These are phyloP conservation scores for Diachrysia chrysitis DNA, from an alignment of 2,888 invertebrate species.

Conservation along the genomic window DNA sequence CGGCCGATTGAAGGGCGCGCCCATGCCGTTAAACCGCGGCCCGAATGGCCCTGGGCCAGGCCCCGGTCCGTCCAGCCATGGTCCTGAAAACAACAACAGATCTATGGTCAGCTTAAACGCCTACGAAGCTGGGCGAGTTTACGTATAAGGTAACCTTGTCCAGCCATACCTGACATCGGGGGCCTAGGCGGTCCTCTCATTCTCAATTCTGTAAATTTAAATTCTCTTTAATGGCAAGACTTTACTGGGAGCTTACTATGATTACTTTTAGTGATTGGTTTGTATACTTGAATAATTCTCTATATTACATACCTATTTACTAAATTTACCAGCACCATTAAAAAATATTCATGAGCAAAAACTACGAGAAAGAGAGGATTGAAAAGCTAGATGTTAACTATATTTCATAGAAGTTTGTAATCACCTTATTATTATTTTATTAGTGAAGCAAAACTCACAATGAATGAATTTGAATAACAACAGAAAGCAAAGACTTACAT, in stretches of 20 bases:
- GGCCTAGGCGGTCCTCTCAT: slow-evolving; percentile 84
- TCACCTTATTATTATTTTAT: too few relatives aligned
- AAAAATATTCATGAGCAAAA: not conserved
- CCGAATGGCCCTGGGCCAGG: slow-evolving; percentile 71
- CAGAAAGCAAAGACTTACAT: too few relatives aligned
- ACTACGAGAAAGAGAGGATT: not conserved
- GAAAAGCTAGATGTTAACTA: not conserved
- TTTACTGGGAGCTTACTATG: slow-evolving; percentile 8
- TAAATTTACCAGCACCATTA: slow-evolving; percentile 25
- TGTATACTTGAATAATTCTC: not conserved
- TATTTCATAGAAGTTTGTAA: too few relatives aligned
- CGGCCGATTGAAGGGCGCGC: slow-evolving; percentile 70
- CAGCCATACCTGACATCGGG: slow-evolving; percentile 79
- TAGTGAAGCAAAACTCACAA: too few relatives aligned
- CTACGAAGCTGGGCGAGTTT: slow-evolving; percentile 39
- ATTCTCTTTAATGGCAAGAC: slow-evolving; percentile 55
- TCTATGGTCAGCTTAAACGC: slow-evolving; percentile 18
- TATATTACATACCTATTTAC: not conserved
- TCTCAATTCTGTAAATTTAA: slow-evolving; percentile 84
- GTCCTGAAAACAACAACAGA: slow-evolving; percentile 71
- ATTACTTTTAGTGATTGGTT: slow-evolving; percentile 4
- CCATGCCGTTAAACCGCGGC: slow-evolving; percentile 80
- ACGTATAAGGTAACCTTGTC: slow-evolving; percentile 36
- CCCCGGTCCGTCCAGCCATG: slow-evolving; percentile 84
- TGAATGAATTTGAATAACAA: too few relatives aligned